Base-by-base conservation (phyloP, 2,888 invertebrate genomes). In the Meteorus cinctellus region DNA sequence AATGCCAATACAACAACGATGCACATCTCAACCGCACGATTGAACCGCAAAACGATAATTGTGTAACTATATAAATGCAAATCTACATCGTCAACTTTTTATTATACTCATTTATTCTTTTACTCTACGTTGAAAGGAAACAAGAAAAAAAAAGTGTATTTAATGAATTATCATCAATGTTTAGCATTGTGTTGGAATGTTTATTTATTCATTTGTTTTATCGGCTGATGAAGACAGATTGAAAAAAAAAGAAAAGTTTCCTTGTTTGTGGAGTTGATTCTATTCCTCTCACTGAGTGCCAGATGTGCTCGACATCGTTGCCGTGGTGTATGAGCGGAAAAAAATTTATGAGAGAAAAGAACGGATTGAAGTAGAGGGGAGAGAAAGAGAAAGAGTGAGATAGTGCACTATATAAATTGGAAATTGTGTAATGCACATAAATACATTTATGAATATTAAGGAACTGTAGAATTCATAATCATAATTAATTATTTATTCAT, bases 281-380 rank as follows among this genome's bases (percentile, higher is more conserved):
- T 66, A 36, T 66, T 36, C 66, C 55, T 66, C 36, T 66, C 66
- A 66, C 66, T 45, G 66, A 66, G 14, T 45, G 41, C 66, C 66
- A 66, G 66, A 66, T 66, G 66, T 66, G 41, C 66, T 66, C n/a
- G 27, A 41, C 63, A 63, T n/a, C 19, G 55, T 55, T 55, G 55
- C 19, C 10, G 19, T 55, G 2, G 55, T 55, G 55, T n/a, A 55
- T 8, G 19, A 19, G 8, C 19, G 5, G 55, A 55, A 24, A 55
- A 48, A 55, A 55, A 8, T 55, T 19, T 65, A 65, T 19, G 65
- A 36, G 12, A 27, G 41, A 36, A 36, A n/a, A 29, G 29, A 19
- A 63, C 16, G 29, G 63, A 63, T 14, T 16, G 4, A 31, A 31
- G 16, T 31, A 31, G n/a, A 63, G 14, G 16, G n/a, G 34, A 34